Evolutionary conservation across 1,140 invertebrate genomes (phyloP).

Genomic region (Tyrophagus putrescentiae): DNA sequence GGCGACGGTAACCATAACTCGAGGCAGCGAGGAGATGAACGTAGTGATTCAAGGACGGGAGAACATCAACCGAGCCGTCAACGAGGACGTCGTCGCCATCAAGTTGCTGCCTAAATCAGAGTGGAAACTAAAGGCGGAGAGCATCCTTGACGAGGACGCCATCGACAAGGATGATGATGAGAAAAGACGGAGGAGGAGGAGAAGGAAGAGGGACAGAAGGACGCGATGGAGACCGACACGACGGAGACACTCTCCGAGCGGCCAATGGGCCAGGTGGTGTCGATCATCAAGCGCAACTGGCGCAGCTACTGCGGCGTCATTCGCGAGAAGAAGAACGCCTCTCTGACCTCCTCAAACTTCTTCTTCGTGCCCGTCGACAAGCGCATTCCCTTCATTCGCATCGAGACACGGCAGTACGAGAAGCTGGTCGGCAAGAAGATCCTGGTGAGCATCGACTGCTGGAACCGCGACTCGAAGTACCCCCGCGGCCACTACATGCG

Average conservation of each 20-base stretch:
- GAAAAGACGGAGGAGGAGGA: constrained; percentile 26
- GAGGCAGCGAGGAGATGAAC: constrained; percentile 37
- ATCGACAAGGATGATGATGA: constrained; percentile 42
- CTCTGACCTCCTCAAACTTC: constrained; percentile 40
- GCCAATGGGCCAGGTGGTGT: constrained; percentile 77
- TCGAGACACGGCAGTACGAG: constrained; percentile 76
- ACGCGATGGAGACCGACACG: constrained; percentile 20
- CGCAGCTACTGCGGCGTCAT: constrained; percentile 90
- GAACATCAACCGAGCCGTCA: constrained; percentile 81
- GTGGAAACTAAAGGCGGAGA: constrained; percentile 66
- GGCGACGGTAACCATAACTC: constrained; percentile 62
- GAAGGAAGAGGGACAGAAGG: constrained; percentile 28
- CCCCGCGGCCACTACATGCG: constrained; percentile 66
- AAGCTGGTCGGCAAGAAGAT: constrained; percentile 65
- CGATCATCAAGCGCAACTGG: constrained; percentile 91
- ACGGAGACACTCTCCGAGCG: constrained; percentile 31
- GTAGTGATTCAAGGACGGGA: constrained; percentile 73
- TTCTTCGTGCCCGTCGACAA: constrained; percentile 77
- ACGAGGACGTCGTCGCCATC: constrained; percentile 85
- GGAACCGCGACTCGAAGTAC: constrained; percentile 70
- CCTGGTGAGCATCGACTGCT: constrained; percentile 78
- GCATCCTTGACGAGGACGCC: constrained; percentile 57
- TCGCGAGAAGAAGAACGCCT: constrained; percentile 43
- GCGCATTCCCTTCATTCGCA: constrained; percentile 73
- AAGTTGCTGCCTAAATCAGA: constrained; percentile 73